phyloP scores from a whole-genome alignment of 2,888 invertebrate genomes.

The Diarsia rubi region DNA sequence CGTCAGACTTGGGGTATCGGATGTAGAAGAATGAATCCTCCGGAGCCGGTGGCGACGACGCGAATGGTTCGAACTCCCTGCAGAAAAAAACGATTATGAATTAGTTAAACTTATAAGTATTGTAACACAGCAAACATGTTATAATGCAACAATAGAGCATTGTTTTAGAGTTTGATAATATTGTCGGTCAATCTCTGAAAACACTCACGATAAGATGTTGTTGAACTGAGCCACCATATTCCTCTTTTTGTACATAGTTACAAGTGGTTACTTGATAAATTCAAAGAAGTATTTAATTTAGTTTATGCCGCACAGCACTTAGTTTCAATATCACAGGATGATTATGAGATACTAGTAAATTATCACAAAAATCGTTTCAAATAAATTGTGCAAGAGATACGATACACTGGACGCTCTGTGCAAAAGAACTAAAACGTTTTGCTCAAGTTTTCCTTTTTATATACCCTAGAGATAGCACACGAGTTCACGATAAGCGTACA shows the following conservation, averaged over 20 bases:
- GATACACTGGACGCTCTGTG: conserved; percentile 55
- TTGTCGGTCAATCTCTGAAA: conserved; percentile 46
- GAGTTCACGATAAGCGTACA: conserved; percentile 71
- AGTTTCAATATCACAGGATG: conserved; percentile 8
- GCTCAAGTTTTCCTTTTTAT: conserved; percentile 76
- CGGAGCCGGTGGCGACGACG: conserved; percentile 93
- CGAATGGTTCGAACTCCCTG: conserved; percentile 88
- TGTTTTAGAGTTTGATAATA: conserved; percentile 40
- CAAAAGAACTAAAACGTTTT: conserved; percentile 73
- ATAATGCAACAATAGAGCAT: conserved; percentile 46
- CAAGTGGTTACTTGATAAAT: conserved; percentile 14
- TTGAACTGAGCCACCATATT: conserved; percentile 82
- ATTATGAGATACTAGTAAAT: conserved; percentile 63
- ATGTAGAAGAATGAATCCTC: conserved; percentile 93
- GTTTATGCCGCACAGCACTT: conserved; percentile 19
- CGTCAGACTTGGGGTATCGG: conserved; percentile 91
- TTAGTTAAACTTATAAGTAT: conserved; percentile 30
- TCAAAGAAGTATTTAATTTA: conserved; percentile 8
- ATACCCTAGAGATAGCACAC: conserved; percentile 68
- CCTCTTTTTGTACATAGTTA: conserved; percentile 83
- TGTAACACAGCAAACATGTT: conserved; percentile 39
- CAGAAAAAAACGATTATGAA: conserved; percentile 35
- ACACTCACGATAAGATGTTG: conserved; percentile 82
- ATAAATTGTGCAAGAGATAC: conserved; percentile 59
- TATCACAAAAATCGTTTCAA: conserved; percentile 61